These are phyloP conservation scores for Vanacampus margaritifer DNA, from an alignment of 2,113 vertebrate species.

Conservation along the genomic window DNA sequence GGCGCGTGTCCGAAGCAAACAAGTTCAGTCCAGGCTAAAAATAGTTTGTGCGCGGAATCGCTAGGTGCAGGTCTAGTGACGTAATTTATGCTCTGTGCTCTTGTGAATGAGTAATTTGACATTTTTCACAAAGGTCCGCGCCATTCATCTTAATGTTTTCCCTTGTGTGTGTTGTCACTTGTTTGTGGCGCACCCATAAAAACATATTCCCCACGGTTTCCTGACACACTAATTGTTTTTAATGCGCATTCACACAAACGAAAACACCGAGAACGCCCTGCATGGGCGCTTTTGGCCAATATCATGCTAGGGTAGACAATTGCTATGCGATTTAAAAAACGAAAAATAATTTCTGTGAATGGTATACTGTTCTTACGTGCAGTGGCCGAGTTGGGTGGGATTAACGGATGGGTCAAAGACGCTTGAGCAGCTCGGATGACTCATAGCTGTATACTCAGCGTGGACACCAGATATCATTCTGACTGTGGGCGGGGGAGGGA, in stretches of 20 bases:
- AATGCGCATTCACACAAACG: neutral
- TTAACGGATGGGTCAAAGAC: constrained; percentile 65
- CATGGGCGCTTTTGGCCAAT: neutral
- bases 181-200: constrained; percentile 4
- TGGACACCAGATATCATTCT: constrained; percentile 45
- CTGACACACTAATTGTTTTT: neutral
- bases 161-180: constrained; percentile 14
- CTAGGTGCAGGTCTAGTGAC: constrained; percentile 68
- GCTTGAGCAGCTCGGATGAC: constrained; percentile 68
- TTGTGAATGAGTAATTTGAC: constrained; percentile 63
- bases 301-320: neutral
- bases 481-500: constrained; percentile 7
- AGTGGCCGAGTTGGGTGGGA: constrained; percentile 40
- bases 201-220: constrained; percentile 3
- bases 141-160: constrained; percentile 8
- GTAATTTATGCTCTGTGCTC: constrained; percentile 66
- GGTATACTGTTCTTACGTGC: constrained; percentile 9
- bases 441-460: constrained; percentile 67
- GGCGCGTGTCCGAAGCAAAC: constrained; percentile 57
- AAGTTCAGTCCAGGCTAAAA: constrained; percentile 66
- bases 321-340: neutral
- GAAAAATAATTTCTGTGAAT: constrained; percentile 8
- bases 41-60: constrained; percentile 64
- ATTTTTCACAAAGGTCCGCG: constrained; percentile 50
- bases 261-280: neutral